Percentiles rank a stretch among this genome's conserved stretches.
Conservation (phyloP, 2,888 invertebrate species). For the Elmis aenea region DNA sequence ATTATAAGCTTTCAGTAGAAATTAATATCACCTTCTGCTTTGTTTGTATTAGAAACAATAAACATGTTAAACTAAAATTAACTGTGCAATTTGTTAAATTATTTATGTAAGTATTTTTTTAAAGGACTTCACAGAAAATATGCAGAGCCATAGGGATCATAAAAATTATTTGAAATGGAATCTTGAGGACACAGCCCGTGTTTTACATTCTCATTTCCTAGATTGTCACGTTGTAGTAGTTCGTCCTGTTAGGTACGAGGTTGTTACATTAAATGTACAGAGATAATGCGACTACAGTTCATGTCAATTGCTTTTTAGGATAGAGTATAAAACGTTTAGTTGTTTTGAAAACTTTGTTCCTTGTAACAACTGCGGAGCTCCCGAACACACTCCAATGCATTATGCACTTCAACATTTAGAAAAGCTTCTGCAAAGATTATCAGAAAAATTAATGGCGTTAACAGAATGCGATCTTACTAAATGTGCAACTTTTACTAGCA, state of each 20-base stretch:
- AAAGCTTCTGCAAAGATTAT: conserved; percentile 56
- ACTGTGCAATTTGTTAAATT: too few relatives aligned
- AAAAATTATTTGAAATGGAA: conserved; percentile 74
- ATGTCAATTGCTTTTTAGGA: conserved; percentile 48
- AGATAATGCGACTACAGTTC: conserved; percentile 6
- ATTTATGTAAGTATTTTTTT: conserved; percentile 20
- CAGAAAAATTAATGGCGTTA: conserved; percentile 44
- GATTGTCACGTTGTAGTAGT: conserved; percentile 67
- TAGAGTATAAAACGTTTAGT: conserved; percentile 78
- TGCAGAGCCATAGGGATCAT: conserved; percentile 66
- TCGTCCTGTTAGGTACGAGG: conserved; percentile 56
- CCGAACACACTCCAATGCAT: conserved; percentile 69
- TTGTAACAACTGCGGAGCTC: conserved; percentile 75
- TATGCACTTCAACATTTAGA: conserved; percentile 70
- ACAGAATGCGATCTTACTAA: conserved; percentile 18
- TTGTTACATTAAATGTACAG: conserved; percentile 9
- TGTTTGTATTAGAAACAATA: too few relatives aligned
- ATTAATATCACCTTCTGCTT: too few relatives aligned
- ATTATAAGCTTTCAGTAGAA: too few relatives aligned
- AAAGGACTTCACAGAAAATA: conserved; percentile 79
- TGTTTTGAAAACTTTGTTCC: conserved; percentile 87
- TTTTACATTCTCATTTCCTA: conserved; percentile 66
- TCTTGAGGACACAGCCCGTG: conserved; percentile 68
- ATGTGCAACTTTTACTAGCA: too few relatives aligned
- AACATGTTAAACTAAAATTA: too few relatives aligned